These are phyloP conservation scores for Athalia cordata DNA, from an alignment of 2,888 invertebrate genomes.

Conservation along the genomic window DNA sequence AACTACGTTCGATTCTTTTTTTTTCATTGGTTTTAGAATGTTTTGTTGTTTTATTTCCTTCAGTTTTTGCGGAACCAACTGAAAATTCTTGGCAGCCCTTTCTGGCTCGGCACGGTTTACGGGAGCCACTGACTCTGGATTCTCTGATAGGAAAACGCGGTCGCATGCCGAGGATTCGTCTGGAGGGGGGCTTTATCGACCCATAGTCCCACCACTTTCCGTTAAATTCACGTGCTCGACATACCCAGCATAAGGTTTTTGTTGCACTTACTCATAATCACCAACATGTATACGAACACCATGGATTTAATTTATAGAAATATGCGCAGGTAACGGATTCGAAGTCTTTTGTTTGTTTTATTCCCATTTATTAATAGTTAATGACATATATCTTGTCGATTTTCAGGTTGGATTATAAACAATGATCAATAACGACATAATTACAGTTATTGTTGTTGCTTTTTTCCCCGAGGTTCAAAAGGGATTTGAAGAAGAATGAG, in stretches of 20 bases:
- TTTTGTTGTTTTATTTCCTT: neutral
- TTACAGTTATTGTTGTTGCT: too few species aligned
- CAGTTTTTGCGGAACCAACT: neutral
- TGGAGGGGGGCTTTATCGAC: slow-evolving; percentile 45
- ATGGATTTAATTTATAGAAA: neutral
- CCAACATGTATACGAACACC: neutral
- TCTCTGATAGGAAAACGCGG: slow-evolving; percentile 25
- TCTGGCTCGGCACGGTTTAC: slow-evolving; percentile 41
- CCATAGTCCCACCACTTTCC: slow-evolving; percentile 43
- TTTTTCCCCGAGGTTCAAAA: too few species aligned
- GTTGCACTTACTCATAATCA: neutral
- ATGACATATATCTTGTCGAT: too few species aligned
- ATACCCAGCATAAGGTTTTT: slow-evolving; percentile 8
- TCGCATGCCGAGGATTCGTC: slow-evolving; percentile 35
- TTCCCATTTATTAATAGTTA: too few species aligned
- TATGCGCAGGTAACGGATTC: too few species aligned
- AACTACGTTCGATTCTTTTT: neutral
- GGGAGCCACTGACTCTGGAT: slow-evolving; percentile 34
- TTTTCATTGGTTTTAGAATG: neutral
- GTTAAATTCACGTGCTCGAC: slow-evolving; percentile 42
- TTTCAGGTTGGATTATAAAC: too few species aligned
- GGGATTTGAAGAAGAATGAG: too few species aligned
- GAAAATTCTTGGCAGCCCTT: slow-evolving; percentile 13
- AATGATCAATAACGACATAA: too few species aligned
- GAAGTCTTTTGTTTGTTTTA: too few species aligned